Conservation (phyloP, 2,113 vertebrate species). For the Charina bottae region DNA sequence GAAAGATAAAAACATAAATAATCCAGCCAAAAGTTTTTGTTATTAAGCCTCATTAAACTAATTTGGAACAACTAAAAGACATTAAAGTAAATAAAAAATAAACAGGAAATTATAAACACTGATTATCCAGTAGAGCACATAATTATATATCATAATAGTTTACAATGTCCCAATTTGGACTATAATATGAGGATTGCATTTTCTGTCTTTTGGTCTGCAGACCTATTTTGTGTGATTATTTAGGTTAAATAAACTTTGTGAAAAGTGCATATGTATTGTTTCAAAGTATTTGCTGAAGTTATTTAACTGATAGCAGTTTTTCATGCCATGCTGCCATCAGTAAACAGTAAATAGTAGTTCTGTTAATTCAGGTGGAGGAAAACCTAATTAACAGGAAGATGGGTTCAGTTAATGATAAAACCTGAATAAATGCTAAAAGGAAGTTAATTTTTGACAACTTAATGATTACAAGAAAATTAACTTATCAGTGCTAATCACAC, state of each 20-base stretch:
- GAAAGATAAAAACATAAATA: conserved; percentile 17
- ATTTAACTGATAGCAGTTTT: conserved; percentile 23
- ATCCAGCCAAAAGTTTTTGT: background rate
- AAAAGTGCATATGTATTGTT: background rate
- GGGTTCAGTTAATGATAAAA: conserved; percentile 36
- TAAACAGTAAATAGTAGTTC: conserved; percentile 7
- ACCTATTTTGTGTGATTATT: background rate
- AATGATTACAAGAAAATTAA: conserved; percentile 51
- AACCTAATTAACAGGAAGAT: conserved; percentile 30
- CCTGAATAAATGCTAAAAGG: conserved; percentile 45
- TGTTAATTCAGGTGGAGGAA: conserved; percentile 15
- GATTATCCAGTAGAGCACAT: background rate
- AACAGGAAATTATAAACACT: background rate
- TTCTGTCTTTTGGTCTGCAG: background rate
- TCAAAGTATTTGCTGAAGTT: conserved; percentile 40
- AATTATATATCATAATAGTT: background rate
- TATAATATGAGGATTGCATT: background rate
- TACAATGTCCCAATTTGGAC: no score
- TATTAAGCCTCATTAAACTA: background rate
- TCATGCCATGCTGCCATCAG: conserved; percentile 6
- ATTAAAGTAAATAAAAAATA: background rate
- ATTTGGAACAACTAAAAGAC: background rate
- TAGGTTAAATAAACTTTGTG: conserved; percentile 10
- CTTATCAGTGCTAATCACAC: conserved; percentile 40
- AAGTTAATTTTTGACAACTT: conserved; percentile 48